These are phyloP conservation scores for Andricus curvator DNA, from an alignment of 2,888 invertebrate species.

Conservation along the genomic window DNA sequence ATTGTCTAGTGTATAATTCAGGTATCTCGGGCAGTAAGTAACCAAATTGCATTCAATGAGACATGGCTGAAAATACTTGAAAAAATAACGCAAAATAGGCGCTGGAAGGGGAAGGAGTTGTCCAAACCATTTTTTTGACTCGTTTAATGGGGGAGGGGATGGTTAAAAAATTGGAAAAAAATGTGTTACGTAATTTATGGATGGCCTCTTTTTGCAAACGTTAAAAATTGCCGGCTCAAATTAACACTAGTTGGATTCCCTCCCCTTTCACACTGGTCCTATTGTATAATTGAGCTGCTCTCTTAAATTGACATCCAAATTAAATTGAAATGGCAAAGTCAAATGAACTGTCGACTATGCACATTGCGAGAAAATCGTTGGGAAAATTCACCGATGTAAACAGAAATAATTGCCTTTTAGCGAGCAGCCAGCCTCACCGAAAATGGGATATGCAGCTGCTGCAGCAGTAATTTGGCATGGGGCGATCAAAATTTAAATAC, in stretches of 20 bases:
- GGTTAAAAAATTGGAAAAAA: too few relatives aligned
- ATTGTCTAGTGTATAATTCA: too few relatives aligned
- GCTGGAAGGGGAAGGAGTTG: too few relatives aligned
- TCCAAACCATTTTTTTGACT: too few relatives aligned
- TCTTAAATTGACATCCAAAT: constrained; percentile 20
- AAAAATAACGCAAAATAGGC: too few relatives aligned
- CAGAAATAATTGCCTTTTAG: constrained; percentile 30
- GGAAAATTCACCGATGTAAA: constrained; percentile 24
- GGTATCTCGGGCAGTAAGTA: too few relatives aligned
- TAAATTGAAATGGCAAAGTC: constrained; percentile 23
- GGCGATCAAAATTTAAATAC: constrained; percentile 11
- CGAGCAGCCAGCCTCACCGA: not conserved
- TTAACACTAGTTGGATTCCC: not conserved
- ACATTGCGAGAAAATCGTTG: constrained; percentile 23
- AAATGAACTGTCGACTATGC: constrained; percentile 13
- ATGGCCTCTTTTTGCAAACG: too few relatives aligned
- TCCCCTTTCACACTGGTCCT: not conserved
- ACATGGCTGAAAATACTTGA: too few relatives aligned
- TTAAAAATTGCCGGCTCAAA: not conserved
- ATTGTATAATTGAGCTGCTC: constrained; percentile 12
- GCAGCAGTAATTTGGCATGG: constrained; percentile 9
- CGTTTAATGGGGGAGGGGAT: too few relatives aligned
- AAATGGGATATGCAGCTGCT: constrained; percentile 26
- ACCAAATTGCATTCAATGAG: too few relatives aligned
- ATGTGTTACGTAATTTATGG: too few relatives aligned